Evolutionary conservation across 2,888 invertebrate genomes (phyloP), one percentile per base, ranked within the genome.

Genomic region (Stratiomys singularior): DNA sequence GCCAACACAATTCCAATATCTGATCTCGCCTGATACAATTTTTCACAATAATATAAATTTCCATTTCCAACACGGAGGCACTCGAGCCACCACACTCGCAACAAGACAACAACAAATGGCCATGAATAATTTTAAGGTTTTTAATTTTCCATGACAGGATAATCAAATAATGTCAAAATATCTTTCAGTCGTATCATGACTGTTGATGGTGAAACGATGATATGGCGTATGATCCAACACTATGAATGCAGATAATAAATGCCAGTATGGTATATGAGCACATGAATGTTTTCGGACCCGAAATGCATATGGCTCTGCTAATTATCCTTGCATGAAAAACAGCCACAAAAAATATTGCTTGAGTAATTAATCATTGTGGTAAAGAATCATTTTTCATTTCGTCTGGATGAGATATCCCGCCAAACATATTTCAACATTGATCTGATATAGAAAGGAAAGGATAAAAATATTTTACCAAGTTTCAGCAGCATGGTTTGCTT

Each of bases 121-220:
- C 58, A 74, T 76, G 76, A 76, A 76, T 76, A 58, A 76, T 76
- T 64, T 76, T 18, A 60, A 27, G 74, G 76, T 76, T 76, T 76
- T 76, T 76, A 76, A 76, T 76, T 64, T 76, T 76, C 76, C 74
- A 37, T 76, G 76, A 76, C 76, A 76, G 76, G 76, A 76, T 64
- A 76, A 76, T 76, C 76, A 76, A 76, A 76, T 76, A 76, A 76
- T 76, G 76, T 76, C 76, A 76, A 76, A 76, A 76, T 76, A 76
- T 76, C 37, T 74, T 74, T 74, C 44, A 74, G 58, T 74, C 60
- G 44, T 7, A 58, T 74, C 37, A 60, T 37, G 74, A 23, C 30
- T 44, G 58, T 58, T 58, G 74, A 74, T 74, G 74, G 69, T 47
- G 25, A 69, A 69, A 69, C 27, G 69, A 69, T 69, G 69, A 69